Percentiles rank a stretch among this genome's conserved stretches.
phyloP scores from a whole-genome alignment of 2,888 invertebrate species.

The Argyra leucocephala region DNA sequence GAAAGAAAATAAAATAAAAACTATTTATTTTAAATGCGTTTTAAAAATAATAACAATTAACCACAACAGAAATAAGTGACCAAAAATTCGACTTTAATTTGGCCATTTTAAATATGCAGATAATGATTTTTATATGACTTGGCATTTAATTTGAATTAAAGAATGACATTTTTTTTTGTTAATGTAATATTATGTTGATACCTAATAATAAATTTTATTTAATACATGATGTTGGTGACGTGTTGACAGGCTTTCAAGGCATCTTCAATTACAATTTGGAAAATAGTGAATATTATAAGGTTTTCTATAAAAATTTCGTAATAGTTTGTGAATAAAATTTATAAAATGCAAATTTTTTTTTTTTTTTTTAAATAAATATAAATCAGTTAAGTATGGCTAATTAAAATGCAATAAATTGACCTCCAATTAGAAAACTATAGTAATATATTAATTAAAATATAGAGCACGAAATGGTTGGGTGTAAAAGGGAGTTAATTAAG shows the following conservation, averaged over 20 bases:
- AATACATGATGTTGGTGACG: background rate
- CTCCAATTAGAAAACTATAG: background rate
- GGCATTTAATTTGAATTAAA: background rate
- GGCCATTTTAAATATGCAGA: background rate
- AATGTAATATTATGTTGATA: background rate
- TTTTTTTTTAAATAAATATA: background rate
- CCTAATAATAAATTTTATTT: background rate
- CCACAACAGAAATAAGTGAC: background rate
- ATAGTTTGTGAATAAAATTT: background rate
- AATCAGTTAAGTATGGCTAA: no score
- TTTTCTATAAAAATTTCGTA: background rate
- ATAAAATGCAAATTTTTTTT: background rate
- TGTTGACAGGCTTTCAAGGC: constrained; percentile 1
- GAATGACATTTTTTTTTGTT: background rate
- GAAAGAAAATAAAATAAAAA: background rate
- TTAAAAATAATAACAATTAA: background rate
- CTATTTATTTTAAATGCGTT: background rate
- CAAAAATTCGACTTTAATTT: background rate
- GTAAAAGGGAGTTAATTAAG: background rate
- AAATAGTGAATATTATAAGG: background rate
- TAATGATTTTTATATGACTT: constrained; percentile 2
- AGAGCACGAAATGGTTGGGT: background rate
- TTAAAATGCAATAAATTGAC: background rate
- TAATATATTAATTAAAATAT: no score
- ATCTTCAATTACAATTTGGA: background rate